Evolutionary conservation across 2,797 vertebrate species (phyloP), one percentile per base, ranked within the genome.

Genomic region (Micromesistius poutassou): DNA sequence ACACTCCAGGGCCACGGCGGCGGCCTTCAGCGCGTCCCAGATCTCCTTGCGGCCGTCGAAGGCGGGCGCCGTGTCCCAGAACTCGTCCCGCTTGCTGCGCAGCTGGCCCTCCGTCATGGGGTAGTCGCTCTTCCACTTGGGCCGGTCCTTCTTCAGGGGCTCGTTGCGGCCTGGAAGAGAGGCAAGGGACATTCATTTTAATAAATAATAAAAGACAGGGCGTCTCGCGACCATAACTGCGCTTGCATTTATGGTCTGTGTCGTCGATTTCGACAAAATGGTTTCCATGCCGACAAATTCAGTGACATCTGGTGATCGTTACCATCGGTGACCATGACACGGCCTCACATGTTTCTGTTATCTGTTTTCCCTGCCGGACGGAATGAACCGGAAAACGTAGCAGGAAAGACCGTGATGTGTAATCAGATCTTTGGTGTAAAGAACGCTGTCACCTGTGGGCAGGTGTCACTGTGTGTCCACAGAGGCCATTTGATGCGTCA

Each of bases 31-130:
- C 38, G 98, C 98, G 0, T 99, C 98, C 98, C 98, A 99, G 93
- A 99, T 99, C 94, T 99, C 98, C 86, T 98, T 99, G 31, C 97
- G 97, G 50, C 98, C 98, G 88, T 99, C 98, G 0, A 99, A 99
- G 74, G 98, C 98, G 0, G 98, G 98, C 0, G 97, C 98, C 0
- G 97, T 99, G 91, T 99, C 97, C 98, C 98, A 99, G 89, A 99
- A 99, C 83, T 99, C 98, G 0, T 99, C 98, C 33, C 97, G 88
- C 84, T 99, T 99, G 92, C 97, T 99, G 79, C 97, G 95, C 72
- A 99, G 93, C 91, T 99, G 98, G 12, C 98, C 98, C 0, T 98
- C 98, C 0, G 98, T 99, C 98, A 99, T 99, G 0, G 98, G 98
- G 79, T 99, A 99, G 91, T 99, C 97, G 0, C 97, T 99, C 91